phyloP scores from a whole-genome alignment of 2,888 invertebrate species.

The Dysmachus trigonus region DNA sequence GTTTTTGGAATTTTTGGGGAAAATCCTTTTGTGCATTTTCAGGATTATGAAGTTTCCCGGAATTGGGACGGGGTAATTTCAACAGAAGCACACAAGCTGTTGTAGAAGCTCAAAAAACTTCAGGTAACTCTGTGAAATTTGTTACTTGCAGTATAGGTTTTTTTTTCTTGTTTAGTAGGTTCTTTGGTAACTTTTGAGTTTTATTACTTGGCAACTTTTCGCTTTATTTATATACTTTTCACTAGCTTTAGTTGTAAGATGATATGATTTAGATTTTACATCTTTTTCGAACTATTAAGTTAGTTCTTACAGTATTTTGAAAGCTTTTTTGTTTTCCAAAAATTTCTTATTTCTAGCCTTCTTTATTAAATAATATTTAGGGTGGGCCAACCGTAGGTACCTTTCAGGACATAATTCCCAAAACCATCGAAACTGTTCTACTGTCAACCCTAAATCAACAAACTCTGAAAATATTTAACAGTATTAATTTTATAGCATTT shows the following conservation, averaged over 20 bases:
- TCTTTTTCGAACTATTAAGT: not conserved
- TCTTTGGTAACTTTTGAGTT: not conserved
- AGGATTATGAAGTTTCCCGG: not conserved
- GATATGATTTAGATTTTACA: not conserved
- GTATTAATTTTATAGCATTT: too few relatives aligned
- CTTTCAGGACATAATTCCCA: too few relatives aligned
- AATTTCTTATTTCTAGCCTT: not conserved
- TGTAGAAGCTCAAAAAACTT: not conserved
- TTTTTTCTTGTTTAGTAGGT: not conserved
- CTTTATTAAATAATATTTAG: too few relatives aligned
- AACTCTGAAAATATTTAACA: too few relatives aligned
- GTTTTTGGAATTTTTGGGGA: conserved; percentile 37
- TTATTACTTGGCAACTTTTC: not conserved
- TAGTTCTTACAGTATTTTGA: not conserved
- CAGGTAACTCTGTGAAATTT: not conserved
- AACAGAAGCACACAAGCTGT: not conserved
- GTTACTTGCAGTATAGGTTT: not conserved
- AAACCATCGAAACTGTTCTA: too few relatives aligned
- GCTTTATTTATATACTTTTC: not conserved
- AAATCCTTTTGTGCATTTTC: conserved; percentile 7
- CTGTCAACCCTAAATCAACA: too few relatives aligned
- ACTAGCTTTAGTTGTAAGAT: not conserved
- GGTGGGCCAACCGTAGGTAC: too few relatives aligned
- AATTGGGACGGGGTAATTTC: not conserved
- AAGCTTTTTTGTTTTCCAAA: not conserved